Base-by-base conservation (phyloP, 2,888 invertebrate genomes). In the Arge pagana region DNA sequence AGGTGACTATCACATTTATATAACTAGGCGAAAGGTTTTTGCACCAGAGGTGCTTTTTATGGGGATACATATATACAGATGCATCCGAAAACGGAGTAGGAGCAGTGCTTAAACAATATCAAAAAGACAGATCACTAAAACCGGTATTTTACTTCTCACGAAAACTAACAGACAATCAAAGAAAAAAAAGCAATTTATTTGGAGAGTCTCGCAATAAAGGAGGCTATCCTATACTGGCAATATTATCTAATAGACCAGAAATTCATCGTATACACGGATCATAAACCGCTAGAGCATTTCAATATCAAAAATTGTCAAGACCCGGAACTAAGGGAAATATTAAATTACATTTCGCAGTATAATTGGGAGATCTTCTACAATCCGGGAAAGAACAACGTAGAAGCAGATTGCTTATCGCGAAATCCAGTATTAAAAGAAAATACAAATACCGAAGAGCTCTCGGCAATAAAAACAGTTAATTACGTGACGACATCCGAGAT, bases 221-320 rank as follows among this genome's bases (percentile, higher is more conserved):
- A 63, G 51, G 52, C 56, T 4, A 50, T 58, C 6, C 26, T 56
- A 33, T 63, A 57, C 26, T 61, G 63, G 60, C 61, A 61, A 48
- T 57, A 61, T 30, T 42, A 54, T 4, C 19, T 61, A 10, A 61
- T 62, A 11, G 62, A 55, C 4, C 28, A 54, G 33, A 56, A 53
- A 40, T 61, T 61, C 41, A 37, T 30, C 0, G 48, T 61, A n/a
- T 57, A 43, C 15, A n/a, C n/a, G n/a, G 56, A 62, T 36, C 59
- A 61, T 30, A 59, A 52, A 48, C 58, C 63, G 3, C 26, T 62
- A 28, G 54, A 60, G 48, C 43, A 60, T 26, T 57, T 62, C 11
- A 62, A 64, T 48, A 50, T 60, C 37, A 61, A 59, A 56, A 56
- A 55, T 3, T 37, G 58, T 21, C 57, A 48, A 11, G 60, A 63